Conservation (phyloP, 2,888 invertebrate species). For the Ischnura elegans region DNA sequence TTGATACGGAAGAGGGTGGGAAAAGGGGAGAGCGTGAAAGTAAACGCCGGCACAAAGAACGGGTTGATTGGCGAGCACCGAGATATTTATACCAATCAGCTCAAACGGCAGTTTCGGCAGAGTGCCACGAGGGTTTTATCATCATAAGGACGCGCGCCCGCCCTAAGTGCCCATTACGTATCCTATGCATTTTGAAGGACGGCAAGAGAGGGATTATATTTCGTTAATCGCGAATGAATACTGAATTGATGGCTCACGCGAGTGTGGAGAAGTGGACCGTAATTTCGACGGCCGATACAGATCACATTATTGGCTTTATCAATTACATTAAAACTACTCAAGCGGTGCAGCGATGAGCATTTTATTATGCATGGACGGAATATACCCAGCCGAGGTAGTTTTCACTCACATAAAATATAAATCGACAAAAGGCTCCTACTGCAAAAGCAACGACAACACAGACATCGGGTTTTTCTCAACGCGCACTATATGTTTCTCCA, state of each 20-base stretch:
- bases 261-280: not conserved
- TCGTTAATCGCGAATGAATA: constrained; percentile 17
- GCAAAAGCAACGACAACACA: not conserved
- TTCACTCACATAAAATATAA: not conserved
- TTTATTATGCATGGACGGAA: not conserved
- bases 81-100: constrained; percentile 35
- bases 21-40: constrained; percentile 68
- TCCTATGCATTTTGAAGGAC: constrained; percentile 69
- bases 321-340: constrained; percentile 1
- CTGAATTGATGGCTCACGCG: not conserved
- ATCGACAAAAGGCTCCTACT: too few relatives aligned
- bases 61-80: constrained; percentile 35
- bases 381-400: not conserved
- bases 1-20: constrained; percentile 56
- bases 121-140: not conserved
- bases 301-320: not conserved
- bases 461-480: too few relatives aligned
- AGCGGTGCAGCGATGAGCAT: not conserved
- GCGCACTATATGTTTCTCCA: too few relatives aligned
- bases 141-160: not conserved
- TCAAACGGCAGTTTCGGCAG: constrained; percentile 9
- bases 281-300: constrained; percentile 20
- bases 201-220: constrained; percentile 47
- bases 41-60: constrained; percentile 25
- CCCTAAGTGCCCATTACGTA: constrained; percentile 66